Evolutionary conservation across 2,888 invertebrate species (phyloP), one percentile per base, ranked within the genome.

Genomic region (Catocala sponsa): DNA sequence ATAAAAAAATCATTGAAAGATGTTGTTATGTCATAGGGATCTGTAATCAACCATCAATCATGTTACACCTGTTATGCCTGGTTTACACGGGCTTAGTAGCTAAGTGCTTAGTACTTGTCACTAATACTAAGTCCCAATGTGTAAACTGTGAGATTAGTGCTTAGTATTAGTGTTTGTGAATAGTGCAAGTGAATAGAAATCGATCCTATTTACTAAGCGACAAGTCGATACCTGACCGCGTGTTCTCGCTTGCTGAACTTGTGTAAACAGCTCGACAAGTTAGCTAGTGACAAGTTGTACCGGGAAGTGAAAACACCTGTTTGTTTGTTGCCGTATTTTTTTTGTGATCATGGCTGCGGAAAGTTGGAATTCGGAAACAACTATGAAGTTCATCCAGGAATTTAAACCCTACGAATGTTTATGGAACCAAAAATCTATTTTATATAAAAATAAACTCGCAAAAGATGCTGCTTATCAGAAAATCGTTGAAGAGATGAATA

Each of bases 261-360:
- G 38, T 61, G 61, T 57, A 62, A 62, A 57, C 55, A 65, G 63
- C 66, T 66, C 54, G 66, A 63, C 59, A 63, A 66, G 66, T 66
- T 62, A 65, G 65, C 60, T 47, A 47, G 47, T 47, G 65, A 58
- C 65, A 65, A 65, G 65, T 61, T 65, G 65, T 65, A 61, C 55
- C 58, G 58, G 43, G 55, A 46, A 47, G 46, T 46, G 46, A 48
- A 48, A 55, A 46, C 58, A 57, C 54, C 53, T 56, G 65, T 65
- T 61, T 42, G 42, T 42, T 42, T 42, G 11, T 42, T 42, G 10
- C 0, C 5, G 2, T n/a, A 5, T n/a, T 5, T 42, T n/a, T 65
- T 55, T 62, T 60, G 59, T 63, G 56, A 67, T 61, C 57, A 63
- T 68, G 67, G 57, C 61, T 60, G 57, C 63, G 59, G 60, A 67